Conservation (phyloP, 2,113 vertebrate species). For the Reinhardtius hippoglossoides region DNA sequence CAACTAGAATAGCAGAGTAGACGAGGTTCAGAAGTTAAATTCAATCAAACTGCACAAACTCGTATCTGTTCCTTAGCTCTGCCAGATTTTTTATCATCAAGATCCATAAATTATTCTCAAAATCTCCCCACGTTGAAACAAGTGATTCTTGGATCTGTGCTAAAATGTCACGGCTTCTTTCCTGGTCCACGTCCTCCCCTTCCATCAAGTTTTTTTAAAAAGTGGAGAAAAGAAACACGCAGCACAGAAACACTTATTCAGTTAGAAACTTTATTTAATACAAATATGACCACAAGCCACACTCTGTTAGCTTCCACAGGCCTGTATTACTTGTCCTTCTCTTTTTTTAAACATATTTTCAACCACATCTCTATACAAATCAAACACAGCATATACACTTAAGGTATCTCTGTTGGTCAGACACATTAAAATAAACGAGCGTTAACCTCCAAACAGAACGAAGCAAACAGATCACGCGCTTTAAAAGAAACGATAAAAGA, state of each 20-base stretch:
- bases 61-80: too few species aligned
- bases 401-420: conserved; percentile 66
- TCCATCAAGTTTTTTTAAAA: too few species aligned
- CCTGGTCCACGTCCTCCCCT: too few species aligned
- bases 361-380: conserved; percentile 75
- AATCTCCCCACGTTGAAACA: too few species aligned
- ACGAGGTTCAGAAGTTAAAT: too few species aligned
- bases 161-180: too few species aligned
- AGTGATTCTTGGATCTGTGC: too few species aligned
- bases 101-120: too few species aligned
- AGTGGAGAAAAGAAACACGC: background rate
- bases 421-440: conserved; percentile 65
- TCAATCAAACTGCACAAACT: too few species aligned
- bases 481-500: conserved; percentile 35
- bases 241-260: conserved; percentile 31
- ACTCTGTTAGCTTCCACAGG: conserved; percentile 60
- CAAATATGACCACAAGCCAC: conserved; percentile 74
- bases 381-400: conserved; percentile 74
- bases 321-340: conserved; percentile 41
- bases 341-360: conserved; percentile 67
- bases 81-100: too few species aligned
- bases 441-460: conserved; percentile 55
- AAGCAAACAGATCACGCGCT: conserved; percentile 44
- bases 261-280: conserved; percentile 80
- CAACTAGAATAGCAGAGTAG: too few species aligned